Evolutionary conservation across 2,797 vertebrate species (phyloP).

Genomic region (Austrolebias charrua): DNA sequence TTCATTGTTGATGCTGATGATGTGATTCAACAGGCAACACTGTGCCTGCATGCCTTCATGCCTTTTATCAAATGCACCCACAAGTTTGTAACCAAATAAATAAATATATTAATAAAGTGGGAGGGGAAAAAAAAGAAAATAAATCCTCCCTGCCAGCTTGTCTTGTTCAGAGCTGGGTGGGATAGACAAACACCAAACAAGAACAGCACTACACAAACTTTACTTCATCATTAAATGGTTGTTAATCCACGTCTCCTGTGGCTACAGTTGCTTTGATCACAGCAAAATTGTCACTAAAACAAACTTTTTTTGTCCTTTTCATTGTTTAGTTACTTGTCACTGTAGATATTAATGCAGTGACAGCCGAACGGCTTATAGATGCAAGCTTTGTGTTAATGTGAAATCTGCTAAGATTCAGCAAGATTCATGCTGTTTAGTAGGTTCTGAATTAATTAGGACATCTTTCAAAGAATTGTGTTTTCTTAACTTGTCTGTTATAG

Average conservation of each 20-base stretch:
- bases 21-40: conserved; percentile 81
- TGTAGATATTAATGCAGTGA: conserved; percentile 44
- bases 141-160: conserved; percentile 53
- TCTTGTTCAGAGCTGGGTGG: conserved; percentile 67
- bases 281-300: conserved; percentile 65
- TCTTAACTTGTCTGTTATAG: too few relatives aligned
- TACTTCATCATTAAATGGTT: conserved; percentile 76
- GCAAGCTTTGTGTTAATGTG: conserved; percentile 28
- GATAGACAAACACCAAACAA: conserved; percentile 69
- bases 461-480: neutral
- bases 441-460: neutral
- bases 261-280: conserved; percentile 70
- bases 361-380: conserved; percentile 57
- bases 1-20: conserved; percentile 72
- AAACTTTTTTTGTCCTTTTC: conserved; percentile 42
- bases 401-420: conserved; percentile 12
- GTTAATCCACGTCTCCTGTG: conserved; percentile 69
- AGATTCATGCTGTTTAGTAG: conserved; percentile 1
- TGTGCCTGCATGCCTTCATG: conserved; percentile 63
- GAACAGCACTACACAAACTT: conserved; percentile 65
- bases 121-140: conserved; percentile 13
- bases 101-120: neutral
- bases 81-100: conserved; percentile 49
- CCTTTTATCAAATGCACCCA: conserved; percentile 69
- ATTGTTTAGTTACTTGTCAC: conserved; percentile 42